phyloP scores from a whole-genome alignment of 1,140 invertebrate genomes.

The Solenopsis invicta region DNA sequence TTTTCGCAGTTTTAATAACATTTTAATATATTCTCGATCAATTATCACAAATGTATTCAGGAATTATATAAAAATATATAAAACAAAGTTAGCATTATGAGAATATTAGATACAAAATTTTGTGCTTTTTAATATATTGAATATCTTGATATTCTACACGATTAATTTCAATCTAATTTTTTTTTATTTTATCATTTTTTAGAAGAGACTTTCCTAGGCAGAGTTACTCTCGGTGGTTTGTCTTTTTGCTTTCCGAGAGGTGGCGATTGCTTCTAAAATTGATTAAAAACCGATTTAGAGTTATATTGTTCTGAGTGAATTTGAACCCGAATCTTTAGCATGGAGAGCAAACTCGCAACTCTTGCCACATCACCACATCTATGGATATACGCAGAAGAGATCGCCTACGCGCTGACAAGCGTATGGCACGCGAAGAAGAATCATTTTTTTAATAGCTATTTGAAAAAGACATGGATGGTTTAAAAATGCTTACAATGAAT shows the following conservation, averaged over 20 bases:
- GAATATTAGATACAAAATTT: conserved; percentile 17
- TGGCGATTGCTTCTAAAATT: no score
- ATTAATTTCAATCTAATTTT: conserved; percentile 58
- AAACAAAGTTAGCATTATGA: conserved; percentile 34
- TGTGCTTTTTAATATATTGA: conserved; percentile 38
- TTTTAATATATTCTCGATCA: conserved; percentile 20
- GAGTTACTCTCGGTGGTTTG: no score
- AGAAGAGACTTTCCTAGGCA: no score
- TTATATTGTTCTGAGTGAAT: no score
- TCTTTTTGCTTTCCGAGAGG: no score
- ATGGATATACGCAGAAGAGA: no score
- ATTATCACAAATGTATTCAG: conserved; percentile 26
- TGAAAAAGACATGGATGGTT: conserved; percentile 56
- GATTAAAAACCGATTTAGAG: no score
- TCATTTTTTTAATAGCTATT: conserved; percentile 60
- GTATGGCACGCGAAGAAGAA: no score
- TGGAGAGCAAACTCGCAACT: no score
- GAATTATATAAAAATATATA: conserved; percentile 28
- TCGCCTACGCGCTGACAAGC: no score
- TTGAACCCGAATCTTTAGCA: no score
- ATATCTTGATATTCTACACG: conserved; percentile 40
- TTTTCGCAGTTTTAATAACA: conserved; percentile 3
- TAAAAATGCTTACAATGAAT: conserved; percentile 70
- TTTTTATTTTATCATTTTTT: conserved; percentile 6
- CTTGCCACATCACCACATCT: no score